Percentiles rank a stretch among this genome's conserved stretches.
Evolutionary conservation across 1,140 invertebrate genomes (phyloP).

Genomic region (Patella vulgata): DNA sequence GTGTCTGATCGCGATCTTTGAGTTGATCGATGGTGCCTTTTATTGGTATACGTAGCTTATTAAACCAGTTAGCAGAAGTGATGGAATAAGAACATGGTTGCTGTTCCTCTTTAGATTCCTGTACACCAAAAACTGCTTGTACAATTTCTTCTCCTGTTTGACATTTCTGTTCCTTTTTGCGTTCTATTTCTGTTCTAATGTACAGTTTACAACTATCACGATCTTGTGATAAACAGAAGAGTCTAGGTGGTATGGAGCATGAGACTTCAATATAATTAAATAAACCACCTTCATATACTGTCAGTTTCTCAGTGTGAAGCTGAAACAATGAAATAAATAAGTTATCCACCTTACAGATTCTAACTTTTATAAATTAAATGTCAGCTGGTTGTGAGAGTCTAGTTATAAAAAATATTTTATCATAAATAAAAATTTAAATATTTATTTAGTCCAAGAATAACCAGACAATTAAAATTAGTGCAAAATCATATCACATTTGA

Average conservation of each 20-base stretch:
- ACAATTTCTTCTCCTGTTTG: constrained; percentile 20
- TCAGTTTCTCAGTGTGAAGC: constrained; percentile 27
- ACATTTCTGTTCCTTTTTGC: constrained; percentile 40
- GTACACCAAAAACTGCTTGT: constrained; percentile 42
- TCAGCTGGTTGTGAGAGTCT: no score
- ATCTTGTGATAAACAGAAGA: constrained; percentile 39
- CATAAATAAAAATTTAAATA: no score
- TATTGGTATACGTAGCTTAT: constrained; percentile 30
- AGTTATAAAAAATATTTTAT: no score
- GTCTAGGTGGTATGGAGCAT: constrained; percentile 34
- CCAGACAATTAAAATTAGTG: no score
- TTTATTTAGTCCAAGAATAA: no score
- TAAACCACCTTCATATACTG: constrained; percentile 38
- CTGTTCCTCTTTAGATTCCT: constrained; percentile 1
- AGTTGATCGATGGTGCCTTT: constrained; percentile 41
- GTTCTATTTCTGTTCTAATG: constrained; percentile 25
- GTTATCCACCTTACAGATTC: not conserved
- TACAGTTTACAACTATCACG: constrained; percentile 36
- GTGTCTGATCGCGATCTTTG: constrained; percentile 40
- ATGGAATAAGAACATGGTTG: constrained; percentile 31
- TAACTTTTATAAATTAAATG: not conserved
- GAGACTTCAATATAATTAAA: constrained; percentile 23
- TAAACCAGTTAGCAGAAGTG: constrained; percentile 26
- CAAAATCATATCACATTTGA: no score
- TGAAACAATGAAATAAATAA: constrained; percentile 15